These are phyloP conservation scores for Nyctereutes procyonoides DNA, from an alignment of 2,113 vertebrate genomes.

Conservation along the genomic window DNA sequence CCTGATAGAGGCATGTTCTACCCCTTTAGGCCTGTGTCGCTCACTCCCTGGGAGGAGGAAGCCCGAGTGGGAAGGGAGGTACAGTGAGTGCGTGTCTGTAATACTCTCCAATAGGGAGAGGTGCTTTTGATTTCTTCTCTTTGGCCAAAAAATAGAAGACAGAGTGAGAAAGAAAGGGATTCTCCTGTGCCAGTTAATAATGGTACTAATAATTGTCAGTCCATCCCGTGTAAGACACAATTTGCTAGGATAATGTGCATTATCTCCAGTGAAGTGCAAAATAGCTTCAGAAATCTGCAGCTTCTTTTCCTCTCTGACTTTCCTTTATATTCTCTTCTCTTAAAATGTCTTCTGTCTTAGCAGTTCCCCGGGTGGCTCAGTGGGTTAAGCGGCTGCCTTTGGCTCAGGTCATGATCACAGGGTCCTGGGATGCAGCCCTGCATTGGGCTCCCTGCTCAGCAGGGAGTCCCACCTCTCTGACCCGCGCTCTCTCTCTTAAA, in stretches of 20 bases:
- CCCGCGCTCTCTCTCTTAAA: too few relatives aligned
- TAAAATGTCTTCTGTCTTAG: not conserved
- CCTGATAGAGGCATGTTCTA: not conserved
- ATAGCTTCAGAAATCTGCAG: not conserved
- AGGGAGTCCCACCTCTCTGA: too few relatives aligned
- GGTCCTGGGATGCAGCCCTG: too few relatives aligned
- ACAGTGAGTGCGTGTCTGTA: not conserved
- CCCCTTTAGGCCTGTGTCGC: fast-evolving
- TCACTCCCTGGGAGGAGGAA: not conserved
- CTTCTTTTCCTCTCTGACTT: not conserved
- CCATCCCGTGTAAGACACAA: not conserved
- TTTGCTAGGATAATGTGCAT: not conserved
- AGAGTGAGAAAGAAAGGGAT: not conserved
- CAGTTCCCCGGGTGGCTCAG: too few relatives aligned
- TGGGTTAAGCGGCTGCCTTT: too few relatives aligned
- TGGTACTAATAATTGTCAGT: not conserved
- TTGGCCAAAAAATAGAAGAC: not conserved
- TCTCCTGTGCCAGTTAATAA: not conserved
- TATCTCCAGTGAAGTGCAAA: not conserved
- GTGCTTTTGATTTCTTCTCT: not conserved
- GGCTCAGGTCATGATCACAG: too few relatives aligned
- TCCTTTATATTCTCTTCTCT: not conserved
- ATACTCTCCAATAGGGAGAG: not conserved
- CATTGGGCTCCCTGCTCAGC: too few relatives aligned
- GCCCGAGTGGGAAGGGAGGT: too few relatives aligned